phyloP scores from a whole-genome alignment of 2,113 vertebrate genomes.

The Colinus virginianus region DNA sequence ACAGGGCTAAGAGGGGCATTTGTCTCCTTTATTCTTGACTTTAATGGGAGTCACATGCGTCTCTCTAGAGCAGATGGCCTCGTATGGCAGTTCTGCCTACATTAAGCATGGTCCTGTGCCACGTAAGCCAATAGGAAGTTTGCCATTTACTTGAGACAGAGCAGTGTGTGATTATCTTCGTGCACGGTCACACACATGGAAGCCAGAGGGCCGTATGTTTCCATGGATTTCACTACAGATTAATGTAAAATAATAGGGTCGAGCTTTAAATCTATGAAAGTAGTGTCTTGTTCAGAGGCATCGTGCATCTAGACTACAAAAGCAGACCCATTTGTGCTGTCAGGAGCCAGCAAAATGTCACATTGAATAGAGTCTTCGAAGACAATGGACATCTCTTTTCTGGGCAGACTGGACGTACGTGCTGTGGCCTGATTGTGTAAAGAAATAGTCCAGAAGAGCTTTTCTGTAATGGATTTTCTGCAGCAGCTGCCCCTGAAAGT shows the following conservation, averaged over 20 bases:
- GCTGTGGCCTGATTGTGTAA: not conserved
- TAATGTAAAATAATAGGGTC: not conserved
- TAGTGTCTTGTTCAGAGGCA: not conserved
- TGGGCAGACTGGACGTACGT: not conserved
- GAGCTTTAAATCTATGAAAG: not conserved
- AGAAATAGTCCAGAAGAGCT: not conserved
- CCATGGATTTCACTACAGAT: not conserved
- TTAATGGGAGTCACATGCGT: accelerated
- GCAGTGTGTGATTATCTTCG: not conserved
- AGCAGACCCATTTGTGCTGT: not conserved
- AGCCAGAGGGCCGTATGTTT: accelerated
- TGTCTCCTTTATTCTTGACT: not conserved
- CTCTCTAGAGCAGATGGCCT: not conserved
- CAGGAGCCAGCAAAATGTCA: not conserved
- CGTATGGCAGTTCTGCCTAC: not conserved
- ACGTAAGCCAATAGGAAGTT: accelerated
- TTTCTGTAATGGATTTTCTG: not conserved
- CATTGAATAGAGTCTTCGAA: not conserved
- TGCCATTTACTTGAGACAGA: not conserved
- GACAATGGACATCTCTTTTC: not conserved
- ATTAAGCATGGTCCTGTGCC: not conserved
- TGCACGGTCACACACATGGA: accelerated
- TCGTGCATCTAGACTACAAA: not conserved
- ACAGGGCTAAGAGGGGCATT: not conserved
- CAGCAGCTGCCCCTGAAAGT: not conserved